phyloP scores from a whole-genome alignment of 2,888 invertebrate species.

The Macrophya annulata region DNA sequence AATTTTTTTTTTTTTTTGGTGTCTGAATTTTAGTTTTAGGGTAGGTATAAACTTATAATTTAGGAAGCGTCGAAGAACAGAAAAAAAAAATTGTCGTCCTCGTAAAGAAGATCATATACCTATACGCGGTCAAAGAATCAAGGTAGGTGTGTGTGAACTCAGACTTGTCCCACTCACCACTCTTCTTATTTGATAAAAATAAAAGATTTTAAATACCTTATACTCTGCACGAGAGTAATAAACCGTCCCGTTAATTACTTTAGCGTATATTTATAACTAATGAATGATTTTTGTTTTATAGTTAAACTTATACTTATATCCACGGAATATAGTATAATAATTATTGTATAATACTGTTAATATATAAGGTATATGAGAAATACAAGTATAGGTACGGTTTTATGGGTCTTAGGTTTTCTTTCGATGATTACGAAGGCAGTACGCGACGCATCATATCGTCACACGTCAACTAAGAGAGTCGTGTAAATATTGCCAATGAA shows the following conservation, averaged over 20 bases:
- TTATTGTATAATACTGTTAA: background rate
- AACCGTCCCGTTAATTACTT: conserved; percentile 29
- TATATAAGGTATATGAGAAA: background rate
- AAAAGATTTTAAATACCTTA: conserved; percentile 33
- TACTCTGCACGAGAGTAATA: background rate
- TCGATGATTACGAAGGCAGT: conserved; percentile 43
- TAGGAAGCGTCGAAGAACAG: no score
- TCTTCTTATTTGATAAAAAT: background rate
- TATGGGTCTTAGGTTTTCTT: background rate
- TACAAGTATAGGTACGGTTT: background rate
- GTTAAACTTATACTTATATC: background rate
- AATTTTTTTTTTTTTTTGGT: no score
- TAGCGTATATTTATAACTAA: conserved; percentile 16
- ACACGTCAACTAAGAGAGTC: conserved; percentile 47
- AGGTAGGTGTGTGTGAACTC: background rate
- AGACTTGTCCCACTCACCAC: conserved; percentile 30
- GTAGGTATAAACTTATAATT: no score
- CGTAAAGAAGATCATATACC: conserved; percentile 5
- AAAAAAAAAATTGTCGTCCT: background rate
- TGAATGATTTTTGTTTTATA: conserved; percentile 13
- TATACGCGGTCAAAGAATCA: background rate
- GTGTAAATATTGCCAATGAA: conserved; percentile 53
- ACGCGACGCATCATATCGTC: conserved; percentile 21
- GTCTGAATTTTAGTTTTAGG: no score
- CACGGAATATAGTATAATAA: background rate